These are phyloP conservation scores for Amphilophus citrinellus DNA, from an alignment of 2,113 vertebrate species.

Conservation along the genomic window DNA sequence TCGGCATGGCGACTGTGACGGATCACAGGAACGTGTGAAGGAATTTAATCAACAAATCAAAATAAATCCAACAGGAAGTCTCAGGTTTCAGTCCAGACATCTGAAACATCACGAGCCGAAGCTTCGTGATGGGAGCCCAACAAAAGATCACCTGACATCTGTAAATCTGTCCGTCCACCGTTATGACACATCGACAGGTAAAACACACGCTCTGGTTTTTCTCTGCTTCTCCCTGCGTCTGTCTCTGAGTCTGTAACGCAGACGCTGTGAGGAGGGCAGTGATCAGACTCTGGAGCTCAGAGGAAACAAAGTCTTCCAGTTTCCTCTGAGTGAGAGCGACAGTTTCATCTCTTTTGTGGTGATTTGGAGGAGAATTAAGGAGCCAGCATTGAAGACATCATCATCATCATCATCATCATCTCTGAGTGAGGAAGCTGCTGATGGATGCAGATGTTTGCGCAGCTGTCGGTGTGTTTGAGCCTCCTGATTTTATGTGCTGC, in stretches of 20 bases:
- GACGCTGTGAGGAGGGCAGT: no score
- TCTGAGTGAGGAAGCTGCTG: conserved; percentile 10
- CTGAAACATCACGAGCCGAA: background rate
- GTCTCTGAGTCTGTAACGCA: no score
- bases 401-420: background rate
- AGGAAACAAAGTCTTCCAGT: background rate
- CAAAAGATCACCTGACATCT: background rate
- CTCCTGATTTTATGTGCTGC: fast-evolving
- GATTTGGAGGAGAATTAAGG: background rate
- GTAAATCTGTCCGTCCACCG: background rate
- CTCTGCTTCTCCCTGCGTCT: no score
- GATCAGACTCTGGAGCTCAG: background rate
- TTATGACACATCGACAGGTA: background rate
- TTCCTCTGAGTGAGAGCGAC: background rate
- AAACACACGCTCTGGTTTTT: background rate
- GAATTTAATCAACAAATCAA: background rate
- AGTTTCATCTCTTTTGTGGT: background rate
- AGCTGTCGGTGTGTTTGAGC: background rate
- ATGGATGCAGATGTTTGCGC: conserved; percentile 26
- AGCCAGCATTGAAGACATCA: background rate
- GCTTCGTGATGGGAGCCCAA: background rate
- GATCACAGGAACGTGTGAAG: background rate
- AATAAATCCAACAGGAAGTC: no score
- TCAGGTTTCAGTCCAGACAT: background rate
- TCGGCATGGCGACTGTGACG: background rate